Percentiles rank a stretch among this genome's conserved stretches.
These are phyloP conservation scores for Drosophila repleta DNA, from an alignment of 1,140 invertebrate species.

Conservation along the genomic window DNA sequence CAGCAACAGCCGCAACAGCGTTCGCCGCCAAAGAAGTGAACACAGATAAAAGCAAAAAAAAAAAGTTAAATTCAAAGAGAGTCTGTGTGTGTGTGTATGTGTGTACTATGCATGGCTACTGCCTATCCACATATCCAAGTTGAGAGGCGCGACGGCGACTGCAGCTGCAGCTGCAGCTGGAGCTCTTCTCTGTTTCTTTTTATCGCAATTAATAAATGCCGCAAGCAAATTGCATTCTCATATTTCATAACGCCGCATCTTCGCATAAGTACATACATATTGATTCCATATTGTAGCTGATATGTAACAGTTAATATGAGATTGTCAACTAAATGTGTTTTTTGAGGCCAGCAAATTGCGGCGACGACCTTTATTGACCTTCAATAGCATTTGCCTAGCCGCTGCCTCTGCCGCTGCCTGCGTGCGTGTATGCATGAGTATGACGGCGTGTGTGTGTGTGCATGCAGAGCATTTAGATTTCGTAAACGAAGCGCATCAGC, in stretches of 20 bases:
- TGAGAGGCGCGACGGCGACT: constrained; percentile 12
- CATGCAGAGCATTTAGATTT: constrained; percentile 52
- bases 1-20: constrained; percentile 24
- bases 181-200: constrained; percentile 24
- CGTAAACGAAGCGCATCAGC: constrained; percentile 39
- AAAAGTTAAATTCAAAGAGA: constrained; percentile 39
- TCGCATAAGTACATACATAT: constrained; percentile 48
- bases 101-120: constrained; percentile 55
- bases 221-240: constrained; percentile 47
- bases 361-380: constrained; percentile 81
- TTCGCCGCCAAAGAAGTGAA: constrained; percentile 34
- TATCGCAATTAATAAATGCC: constrained; percentile 45
- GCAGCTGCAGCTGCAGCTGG: constrained; percentile 5
- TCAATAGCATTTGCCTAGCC: constrained; percentile 65
- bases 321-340: constrained; percentile 32
- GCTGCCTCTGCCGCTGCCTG: constrained; percentile 33
- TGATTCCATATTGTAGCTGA: constrained; percentile 42
- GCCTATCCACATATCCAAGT: constrained; percentile 20
- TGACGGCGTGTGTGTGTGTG: constrained; percentile 19
- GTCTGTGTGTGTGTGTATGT: constrained; percentile 49
- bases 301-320: constrained; percentile 20
- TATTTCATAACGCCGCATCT: constrained; percentile 62
- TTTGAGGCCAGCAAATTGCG: constrained; percentile 46
- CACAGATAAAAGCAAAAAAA: constrained; percentile 27
- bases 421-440: constrained; percentile 4